A percentile compares a stretch with the other conserved stretches of the same genome.
Evolutionary conservation across 1,140 invertebrate genomes (phyloP).

Genomic region (Chelonus insularis): DNA sequence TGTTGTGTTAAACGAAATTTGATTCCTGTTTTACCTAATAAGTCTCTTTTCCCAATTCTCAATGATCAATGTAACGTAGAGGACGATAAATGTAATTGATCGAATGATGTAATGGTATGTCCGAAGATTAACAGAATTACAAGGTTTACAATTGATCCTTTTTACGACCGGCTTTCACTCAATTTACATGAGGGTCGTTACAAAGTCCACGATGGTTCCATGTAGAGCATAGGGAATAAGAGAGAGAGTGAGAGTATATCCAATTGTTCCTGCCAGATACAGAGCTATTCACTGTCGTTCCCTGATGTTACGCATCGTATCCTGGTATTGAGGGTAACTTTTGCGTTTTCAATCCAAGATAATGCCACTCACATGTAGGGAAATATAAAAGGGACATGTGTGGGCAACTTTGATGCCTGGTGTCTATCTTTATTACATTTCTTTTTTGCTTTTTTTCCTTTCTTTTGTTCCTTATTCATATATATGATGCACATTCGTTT

Average conservation of each 20-base stretch:
- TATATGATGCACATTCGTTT: too few species aligned
- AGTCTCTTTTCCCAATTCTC: too few species aligned
- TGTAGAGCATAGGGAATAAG: too few species aligned
- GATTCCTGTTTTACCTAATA: too few species aligned
- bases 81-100: too few species aligned
- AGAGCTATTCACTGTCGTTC: neutral
- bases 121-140: neutral
- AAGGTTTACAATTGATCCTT: neutral
- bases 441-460: neutral
- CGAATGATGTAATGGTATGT: neutral
- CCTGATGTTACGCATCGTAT: neutral
- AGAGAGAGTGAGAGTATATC: neutral
- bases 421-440: neutral
- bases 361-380: conserved; percentile 41
- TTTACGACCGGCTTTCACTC: neutral
- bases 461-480: neutral
- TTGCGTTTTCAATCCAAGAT: conserved; percentile 32
- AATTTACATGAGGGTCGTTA: conserved; percentile 14
- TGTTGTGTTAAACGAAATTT: too few species aligned
- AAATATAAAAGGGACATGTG: neutral
- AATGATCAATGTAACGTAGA: too few species aligned
- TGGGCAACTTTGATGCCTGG: neutral
- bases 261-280: neutral
- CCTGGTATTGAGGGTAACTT: conserved; percentile 2
- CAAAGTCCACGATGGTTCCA: neutral